These are phyloP conservation scores for Ephialtes manifestator DNA, from an alignment of 2,888 invertebrate genomes.

Conservation along the genomic window DNA sequence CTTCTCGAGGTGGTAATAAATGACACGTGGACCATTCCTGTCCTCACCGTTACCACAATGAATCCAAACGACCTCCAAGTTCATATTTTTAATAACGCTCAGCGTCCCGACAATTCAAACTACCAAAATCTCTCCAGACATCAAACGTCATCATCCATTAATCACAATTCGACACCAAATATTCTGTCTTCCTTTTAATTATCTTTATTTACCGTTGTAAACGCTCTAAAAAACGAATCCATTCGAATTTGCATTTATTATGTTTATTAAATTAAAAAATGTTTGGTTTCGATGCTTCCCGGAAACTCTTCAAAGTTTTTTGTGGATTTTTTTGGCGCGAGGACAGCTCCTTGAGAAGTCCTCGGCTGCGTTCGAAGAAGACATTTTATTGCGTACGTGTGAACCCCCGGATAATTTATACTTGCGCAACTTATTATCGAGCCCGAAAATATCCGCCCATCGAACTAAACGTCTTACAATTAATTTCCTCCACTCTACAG, in stretches of 20 bases:
- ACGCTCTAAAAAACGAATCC: no score
- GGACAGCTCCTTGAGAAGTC: neutral
- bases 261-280: neutral
- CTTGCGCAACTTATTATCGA: constrained; percentile 35
- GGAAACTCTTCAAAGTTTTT: constrained; percentile 1
- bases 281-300: neutral
- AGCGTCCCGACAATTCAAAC: neutral
- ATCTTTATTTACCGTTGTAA: neutral
- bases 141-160: neutral
- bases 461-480: constrained; percentile 39
- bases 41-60: constrained; percentile 19
- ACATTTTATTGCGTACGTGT: constrained; percentile 8
- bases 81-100: constrained; percentile 7
- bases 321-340: constrained; percentile 10
- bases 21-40: constrained; percentile 29
- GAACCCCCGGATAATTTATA: constrained; percentile 26
- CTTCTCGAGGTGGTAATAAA: constrained; percentile 12
- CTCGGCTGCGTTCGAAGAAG: constrained; percentile 26
- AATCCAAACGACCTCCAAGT: constrained; percentile 26
- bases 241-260: neutral
- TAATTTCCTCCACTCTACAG: neutral
- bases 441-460: constrained; percentile 10
- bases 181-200: neutral
- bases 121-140: neutral
- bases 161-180: neutral